A percentile compares a stretch with the other conserved stretches of the same genome.
Conservation (phyloP, 2,113 vertebrate species). For the Zapus hudsonius region DNA sequence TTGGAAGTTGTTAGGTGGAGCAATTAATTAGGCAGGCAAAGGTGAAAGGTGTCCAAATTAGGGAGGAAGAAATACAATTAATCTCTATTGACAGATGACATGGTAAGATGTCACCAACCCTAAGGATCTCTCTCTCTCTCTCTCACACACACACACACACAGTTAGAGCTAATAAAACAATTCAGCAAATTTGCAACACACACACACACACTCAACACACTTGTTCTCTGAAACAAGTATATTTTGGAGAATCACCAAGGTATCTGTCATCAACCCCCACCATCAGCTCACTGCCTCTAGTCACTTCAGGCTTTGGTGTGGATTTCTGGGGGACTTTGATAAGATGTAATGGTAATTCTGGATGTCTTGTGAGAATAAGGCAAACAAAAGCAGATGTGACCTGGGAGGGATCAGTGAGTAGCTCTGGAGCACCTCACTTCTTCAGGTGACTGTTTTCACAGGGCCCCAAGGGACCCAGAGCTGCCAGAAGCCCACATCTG, state of each 20-base stretch:
- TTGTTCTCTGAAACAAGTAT: no score
- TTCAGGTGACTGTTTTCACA: neutral
- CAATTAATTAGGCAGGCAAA: no score
- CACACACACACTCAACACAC: no score
- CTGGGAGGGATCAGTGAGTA: neutral
- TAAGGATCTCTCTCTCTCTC: no score
- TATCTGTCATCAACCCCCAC: neutral
- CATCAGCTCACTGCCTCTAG: neutral
- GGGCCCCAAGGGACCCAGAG: neutral
- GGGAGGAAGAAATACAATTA: no score
- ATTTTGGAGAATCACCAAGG: neutral
- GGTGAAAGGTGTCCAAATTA: no score
- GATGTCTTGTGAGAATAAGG: neutral
- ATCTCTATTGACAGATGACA: no score
- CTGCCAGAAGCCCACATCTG: neutral
- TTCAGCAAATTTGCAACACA: no score
- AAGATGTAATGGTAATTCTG: neutral
- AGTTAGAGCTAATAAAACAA: no score
- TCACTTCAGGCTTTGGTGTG: neutral
- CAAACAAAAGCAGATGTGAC: slow-evolving; percentile 23
- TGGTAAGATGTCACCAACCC: no score
- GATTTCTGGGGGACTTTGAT: neutral
- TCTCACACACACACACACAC: no score
- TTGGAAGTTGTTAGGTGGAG: no score
- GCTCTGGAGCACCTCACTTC: neutral